These are phyloP conservation scores for Petrolisthes manimaculis DNA, from an alignment of 2,888 invertebrate genomes.

Conservation along the genomic window DNA sequence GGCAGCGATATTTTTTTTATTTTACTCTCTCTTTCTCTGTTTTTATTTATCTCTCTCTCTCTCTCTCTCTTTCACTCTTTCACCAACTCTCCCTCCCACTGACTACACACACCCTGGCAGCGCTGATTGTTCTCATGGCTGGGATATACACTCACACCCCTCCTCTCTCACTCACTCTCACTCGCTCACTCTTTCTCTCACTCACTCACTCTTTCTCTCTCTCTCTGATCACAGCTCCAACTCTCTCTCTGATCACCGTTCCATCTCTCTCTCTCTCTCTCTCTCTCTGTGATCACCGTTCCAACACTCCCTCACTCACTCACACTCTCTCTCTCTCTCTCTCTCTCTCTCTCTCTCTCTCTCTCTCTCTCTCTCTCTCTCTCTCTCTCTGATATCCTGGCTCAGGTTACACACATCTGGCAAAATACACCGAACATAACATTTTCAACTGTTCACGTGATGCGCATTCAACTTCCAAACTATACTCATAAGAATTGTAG, in stretches of 20 bases:
- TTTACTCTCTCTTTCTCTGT: neutral
- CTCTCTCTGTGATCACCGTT: no score
- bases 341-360: neutral
- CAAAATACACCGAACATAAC: no score
- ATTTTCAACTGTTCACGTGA: no score
- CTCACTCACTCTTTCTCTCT: neutral
- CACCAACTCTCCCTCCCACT: slow-evolving; percentile 24
- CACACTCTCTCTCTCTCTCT: neutral
- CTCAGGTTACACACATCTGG: no score
- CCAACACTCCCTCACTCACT: no score
- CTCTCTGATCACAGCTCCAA: no score
- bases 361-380: slow-evolving; percentile 18
- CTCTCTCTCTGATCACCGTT: neutral
- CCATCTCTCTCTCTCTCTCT: slow-evolving; percentile 1
- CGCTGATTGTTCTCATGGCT: no score
- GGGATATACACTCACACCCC: neutral
- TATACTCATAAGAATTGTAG: no score
- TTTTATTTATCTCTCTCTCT: neutral
- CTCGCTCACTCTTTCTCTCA: neutral
- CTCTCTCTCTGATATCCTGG: neutral
- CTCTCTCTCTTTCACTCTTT: neutral
- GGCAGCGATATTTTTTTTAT: slow-evolving; percentile 8
- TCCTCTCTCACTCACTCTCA: neutral
- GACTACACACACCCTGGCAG: slow-evolving; percentile 36
- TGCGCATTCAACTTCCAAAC: no score